Evolutionary conservation across 2,113 vertebrate genomes (phyloP).

Genomic region (Lampris megalopsis): DNA sequence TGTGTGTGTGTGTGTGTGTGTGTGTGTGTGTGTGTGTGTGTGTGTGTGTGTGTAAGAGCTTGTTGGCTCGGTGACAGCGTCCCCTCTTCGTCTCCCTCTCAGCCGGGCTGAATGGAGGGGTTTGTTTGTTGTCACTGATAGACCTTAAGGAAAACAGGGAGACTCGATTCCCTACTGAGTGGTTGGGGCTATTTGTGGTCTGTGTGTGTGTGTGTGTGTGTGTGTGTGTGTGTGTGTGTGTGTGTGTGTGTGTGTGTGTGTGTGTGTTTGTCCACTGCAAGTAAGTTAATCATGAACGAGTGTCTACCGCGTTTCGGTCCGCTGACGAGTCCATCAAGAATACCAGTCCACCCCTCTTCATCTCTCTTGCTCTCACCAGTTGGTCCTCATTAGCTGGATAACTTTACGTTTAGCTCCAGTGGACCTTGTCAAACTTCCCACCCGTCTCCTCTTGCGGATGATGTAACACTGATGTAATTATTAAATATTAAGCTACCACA

Average conservation of each 20-base stretch:
- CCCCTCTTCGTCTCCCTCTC: slow-evolving; percentile 46
- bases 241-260: slow-evolving; percentile 22
- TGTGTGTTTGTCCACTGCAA: slow-evolving; percentile 18
- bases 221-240: not conserved
- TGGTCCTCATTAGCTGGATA: not conserved
- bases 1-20: slow-evolving; percentile 1
- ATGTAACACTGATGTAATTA: not conserved
- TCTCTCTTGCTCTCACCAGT: not conserved
- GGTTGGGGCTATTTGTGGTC: not conserved
- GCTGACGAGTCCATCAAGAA: slow-evolving; percentile 23
- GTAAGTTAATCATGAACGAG: slow-evolving; percentile 46
- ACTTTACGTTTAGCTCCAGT: no score
- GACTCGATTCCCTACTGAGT: slow-evolving; percentile 26
- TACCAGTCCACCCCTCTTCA: slow-evolving; percentile 25
- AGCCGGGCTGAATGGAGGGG: slow-evolving; percentile 54
- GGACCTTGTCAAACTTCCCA: no score
- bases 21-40: not conserved
- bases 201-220: not conserved
- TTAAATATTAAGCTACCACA: no score
- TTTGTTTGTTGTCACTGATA: slow-evolving; percentile 65
- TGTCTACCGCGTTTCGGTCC: slow-evolving; percentile 36
- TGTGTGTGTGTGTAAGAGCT: slow-evolving; percentile 52
- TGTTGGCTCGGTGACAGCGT: slow-evolving; percentile 63
- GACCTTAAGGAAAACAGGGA: slow-evolving; percentile 68
- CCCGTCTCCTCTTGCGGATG: not conserved